Evolutionary conservation across 2,888 invertebrate species (phyloP), one percentile per base, ranked within the genome.

Genomic region (Protophormia terraenovae): DNA sequence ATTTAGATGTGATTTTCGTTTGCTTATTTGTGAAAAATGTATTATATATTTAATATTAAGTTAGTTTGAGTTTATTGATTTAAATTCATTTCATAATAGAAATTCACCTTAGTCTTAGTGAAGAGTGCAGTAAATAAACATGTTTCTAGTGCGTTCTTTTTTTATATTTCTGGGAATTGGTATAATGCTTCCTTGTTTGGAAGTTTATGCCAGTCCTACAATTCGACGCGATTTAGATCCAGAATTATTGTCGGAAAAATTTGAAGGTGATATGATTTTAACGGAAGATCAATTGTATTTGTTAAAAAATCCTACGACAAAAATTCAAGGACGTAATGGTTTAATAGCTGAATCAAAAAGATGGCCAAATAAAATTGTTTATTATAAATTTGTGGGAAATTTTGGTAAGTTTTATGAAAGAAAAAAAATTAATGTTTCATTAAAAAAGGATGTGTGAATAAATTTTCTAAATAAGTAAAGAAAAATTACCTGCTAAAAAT

Each of bases 261-360:
- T 94, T 0, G 95, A 97, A 90, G 96, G 96, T 2, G 97, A 97
- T 89, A 96, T 97, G 88, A 90, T 96, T 45, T 94, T 96, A 86
- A 95, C 95, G 0, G 86, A 88, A 4, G 75, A 50, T 3, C 92
- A 93, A 50, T 38, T 83, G 3, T 3, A 7, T 5, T 1, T 29
- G 0, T 38, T 91, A 19, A 50, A 38, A 32, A 72, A 72, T 10
- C 84, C 80, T n/a, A 0, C n/a, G 1, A 3, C 27, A 2, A n/a
- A 45, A 10, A 62, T 84, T 5, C 77, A 84, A 66, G 88, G 76
- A 3, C 93, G 95, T 86, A 96, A 96, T 87, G 96, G 96, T 0
- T 89, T 96, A 0, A 92, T 93, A 8, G 93, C 94, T 0, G 92
- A 93, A 41, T 89, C 93, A 0, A 92, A 93, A 7, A 93, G 95